Conservation (phyloP, 2,888 invertebrate genomes). For the Tupiocoris notatus region DNA sequence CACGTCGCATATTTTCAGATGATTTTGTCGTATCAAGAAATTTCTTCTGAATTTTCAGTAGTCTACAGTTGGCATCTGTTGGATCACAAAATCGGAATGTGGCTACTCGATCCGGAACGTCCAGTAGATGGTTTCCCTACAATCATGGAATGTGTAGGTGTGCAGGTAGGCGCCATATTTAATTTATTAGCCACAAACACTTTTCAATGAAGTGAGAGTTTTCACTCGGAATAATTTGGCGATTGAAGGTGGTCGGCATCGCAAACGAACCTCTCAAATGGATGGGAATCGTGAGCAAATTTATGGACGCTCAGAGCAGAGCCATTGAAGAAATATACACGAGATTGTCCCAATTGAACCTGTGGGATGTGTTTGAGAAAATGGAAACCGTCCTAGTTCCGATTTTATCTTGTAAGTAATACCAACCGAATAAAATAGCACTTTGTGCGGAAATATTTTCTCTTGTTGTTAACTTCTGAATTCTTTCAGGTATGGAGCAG, state of each 20-base stretch:
- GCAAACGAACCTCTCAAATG: background rate
- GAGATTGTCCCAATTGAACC: constrained; percentile 52
- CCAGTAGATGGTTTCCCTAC: constrained; percentile 46
- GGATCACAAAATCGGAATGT: constrained; percentile 55
- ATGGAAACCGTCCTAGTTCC: constrained; percentile 58
- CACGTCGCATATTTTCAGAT: too few species aligned
- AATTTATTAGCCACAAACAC: too few species aligned
- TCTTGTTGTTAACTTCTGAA: too few species aligned
- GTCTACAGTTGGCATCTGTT: constrained; percentile 49
- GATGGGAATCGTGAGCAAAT: constrained; percentile 5
- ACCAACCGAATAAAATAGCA: too few species aligned
- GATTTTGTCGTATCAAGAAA: too few species aligned
- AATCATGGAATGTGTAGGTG: background rate
- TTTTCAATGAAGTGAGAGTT: too few species aligned
- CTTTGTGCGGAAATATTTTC: too few species aligned
- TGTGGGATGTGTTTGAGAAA: constrained; percentile 56
- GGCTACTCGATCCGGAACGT: constrained; percentile 56
- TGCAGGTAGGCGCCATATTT: too few species aligned
- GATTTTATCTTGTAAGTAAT: constrained; percentile 52
- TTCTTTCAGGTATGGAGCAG: constrained; percentile 23
- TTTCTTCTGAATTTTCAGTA: constrained; percentile 41
- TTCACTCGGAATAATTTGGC: too few species aligned
- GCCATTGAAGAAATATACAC: constrained; percentile 38
- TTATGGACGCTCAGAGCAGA: constrained; percentile 29
- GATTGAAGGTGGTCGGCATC: background rate